Evolutionary conservation across 2,113 vertebrate species (phyloP).

Genomic region (Sigmodon hispidus): DNA sequence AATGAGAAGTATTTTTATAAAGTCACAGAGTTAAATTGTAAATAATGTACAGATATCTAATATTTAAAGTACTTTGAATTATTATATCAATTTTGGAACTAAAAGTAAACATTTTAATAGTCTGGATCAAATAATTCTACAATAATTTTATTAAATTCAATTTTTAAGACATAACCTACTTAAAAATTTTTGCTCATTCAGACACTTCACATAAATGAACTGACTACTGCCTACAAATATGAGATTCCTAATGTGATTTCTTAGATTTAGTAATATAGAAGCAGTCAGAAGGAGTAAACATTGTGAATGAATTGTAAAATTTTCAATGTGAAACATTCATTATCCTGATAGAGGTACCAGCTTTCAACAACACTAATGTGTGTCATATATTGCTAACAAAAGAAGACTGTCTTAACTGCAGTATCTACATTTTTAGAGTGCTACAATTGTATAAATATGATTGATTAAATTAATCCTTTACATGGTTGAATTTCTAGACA

Average conservation of each 20-base stretch:
- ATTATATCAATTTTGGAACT: neutral
- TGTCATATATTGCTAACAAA: neutral
- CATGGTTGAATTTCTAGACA: neutral
- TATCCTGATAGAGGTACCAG: neutral
- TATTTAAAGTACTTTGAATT: neutral
- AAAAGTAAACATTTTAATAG: neutral
- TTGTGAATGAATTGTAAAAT: fast-evolving
- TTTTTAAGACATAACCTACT: neutral
- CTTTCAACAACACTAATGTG: neutral
- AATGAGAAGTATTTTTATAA: neutral
- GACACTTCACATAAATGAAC: neutral
- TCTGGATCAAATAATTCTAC: neutral
- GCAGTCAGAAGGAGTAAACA: fast-evolving
- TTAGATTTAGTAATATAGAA: neutral
- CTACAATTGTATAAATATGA: neutral
- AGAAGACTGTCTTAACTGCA: neutral
- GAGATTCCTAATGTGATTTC: neutral
- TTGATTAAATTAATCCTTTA: neutral
- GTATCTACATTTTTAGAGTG: neutral
- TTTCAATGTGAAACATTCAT: neutral
- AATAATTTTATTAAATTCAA: neutral
- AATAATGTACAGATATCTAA: neutral
- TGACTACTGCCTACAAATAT: neutral
- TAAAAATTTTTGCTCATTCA: neutral
- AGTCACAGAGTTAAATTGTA: neutral